Evolutionary conservation across 2,888 invertebrate species (phyloP).

Genomic region (Operophtera brumata): DNA sequence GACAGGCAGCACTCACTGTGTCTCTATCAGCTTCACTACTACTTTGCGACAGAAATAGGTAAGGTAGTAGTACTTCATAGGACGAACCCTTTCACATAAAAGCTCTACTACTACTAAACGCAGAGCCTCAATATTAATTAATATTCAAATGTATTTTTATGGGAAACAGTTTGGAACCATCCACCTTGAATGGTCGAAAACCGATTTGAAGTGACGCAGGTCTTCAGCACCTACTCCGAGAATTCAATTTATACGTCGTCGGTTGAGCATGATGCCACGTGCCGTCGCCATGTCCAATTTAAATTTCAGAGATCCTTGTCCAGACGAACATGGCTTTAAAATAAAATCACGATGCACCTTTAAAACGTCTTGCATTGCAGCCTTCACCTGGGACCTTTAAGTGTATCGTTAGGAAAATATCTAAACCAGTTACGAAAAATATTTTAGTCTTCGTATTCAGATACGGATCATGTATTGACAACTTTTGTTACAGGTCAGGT

Average conservation of each 20-base stretch:
- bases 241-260: conserved; percentile 47
- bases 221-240: conserved; percentile 28
- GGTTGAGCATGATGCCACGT: conserved; percentile 31
- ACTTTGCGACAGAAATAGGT: no score
- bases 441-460: background rate
- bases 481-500: no score
- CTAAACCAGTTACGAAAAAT: conserved; percentile 12
- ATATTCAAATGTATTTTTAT: no score
- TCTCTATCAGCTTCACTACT: no score
- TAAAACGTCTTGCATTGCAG: conserved; percentile 14
- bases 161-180: no score
- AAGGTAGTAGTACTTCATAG: no score
- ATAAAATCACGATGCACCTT: conserved; percentile 29
- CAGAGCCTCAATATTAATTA: no score
- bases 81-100: no score
- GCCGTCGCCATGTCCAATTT: conserved; percentile 42
- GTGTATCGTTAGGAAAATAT: background rate
- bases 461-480: no score
- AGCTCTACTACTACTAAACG: no score
- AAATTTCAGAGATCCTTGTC: conserved; percentile 41
- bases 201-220: conserved; percentile 1
- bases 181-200: background rate
- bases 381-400: conserved; percentile 2
- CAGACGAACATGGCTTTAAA: conserved; percentile 23
- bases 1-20: no score